A percentile compares a stretch with the other conserved stretches of the same genome.
These are phyloP conservation scores for Patagioenas fasciata DNA, from an alignment of 2,113 vertebrate species.

Conservation along the genomic window DNA sequence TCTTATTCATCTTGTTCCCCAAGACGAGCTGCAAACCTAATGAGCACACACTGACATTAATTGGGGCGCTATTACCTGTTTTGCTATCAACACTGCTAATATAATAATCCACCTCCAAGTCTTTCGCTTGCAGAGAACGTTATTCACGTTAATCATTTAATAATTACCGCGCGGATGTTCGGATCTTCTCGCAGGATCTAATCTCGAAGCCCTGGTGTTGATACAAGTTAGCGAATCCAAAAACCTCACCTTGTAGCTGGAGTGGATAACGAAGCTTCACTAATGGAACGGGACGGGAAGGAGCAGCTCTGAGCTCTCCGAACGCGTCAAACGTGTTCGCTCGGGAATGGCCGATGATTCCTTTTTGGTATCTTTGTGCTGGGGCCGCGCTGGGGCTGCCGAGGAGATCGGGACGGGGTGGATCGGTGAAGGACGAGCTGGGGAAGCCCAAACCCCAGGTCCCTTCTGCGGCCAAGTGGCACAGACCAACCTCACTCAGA, in stretches of 20 bases:
- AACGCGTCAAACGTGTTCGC: no score
- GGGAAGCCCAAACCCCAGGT: no score
- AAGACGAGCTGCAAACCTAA: neutral
- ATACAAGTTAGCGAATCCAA: neutral
- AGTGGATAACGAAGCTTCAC: neutral
- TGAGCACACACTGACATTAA: neutral
- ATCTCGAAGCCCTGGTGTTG: neutral
- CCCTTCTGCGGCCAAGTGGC: no score
- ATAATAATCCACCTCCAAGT: neutral
- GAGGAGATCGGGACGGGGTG: no score
- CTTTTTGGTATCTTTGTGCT: no score
- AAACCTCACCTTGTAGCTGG: neutral
- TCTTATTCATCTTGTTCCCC: neutral
- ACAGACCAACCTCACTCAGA: no score
- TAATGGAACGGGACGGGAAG: neutral
- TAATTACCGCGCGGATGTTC: neutral
- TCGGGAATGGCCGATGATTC: no score
- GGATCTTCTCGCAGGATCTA: neutral
- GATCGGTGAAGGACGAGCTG: no score
- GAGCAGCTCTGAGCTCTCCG: neutral
- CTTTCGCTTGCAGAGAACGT: neutral
- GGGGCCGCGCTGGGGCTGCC: no score
- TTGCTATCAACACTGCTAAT: neutral
- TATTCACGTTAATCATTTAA: neutral
- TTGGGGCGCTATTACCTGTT: neutral